Percentiles rank a stretch among this genome's conserved stretches.
phyloP scores from a whole-genome alignment of 2,113 vertebrate species.

The Ophiodon elongatus region DNA sequence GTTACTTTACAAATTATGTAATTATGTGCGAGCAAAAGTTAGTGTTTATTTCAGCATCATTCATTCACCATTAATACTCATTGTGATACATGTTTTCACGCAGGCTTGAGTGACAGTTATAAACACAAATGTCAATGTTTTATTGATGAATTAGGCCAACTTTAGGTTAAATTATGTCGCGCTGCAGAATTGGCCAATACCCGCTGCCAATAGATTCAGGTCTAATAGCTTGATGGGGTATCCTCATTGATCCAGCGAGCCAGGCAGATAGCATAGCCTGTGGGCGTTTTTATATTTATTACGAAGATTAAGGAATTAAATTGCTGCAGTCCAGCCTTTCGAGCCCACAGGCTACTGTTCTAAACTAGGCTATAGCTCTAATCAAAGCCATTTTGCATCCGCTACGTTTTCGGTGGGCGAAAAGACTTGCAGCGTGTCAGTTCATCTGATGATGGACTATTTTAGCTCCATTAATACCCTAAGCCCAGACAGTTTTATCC shows the following conservation, averaged over 20 bases:
- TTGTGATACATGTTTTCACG: not conserved
- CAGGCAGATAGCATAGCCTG: conserved; percentile 52
- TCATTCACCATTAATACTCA: not conserved
- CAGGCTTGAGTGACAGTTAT: conserved; percentile 9
- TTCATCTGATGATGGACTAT: conserved; percentile 69
- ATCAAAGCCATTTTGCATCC: conserved; percentile 56
- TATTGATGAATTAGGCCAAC: conserved; percentile 34
- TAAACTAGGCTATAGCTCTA: conserved; percentile 50
- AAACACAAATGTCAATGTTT: conserved; percentile 30
- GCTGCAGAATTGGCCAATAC: conserved; percentile 49
- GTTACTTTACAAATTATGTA: not conserved
- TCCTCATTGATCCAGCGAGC: conserved; percentile 59
- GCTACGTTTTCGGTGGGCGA: conserved; percentile 29
- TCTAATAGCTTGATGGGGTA: conserved; percentile 65
- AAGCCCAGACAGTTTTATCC: conserved; percentile 65
- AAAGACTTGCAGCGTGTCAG: conserved; percentile 44
- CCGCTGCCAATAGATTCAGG: conserved; percentile 47
- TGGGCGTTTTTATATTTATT: conserved; percentile 70
- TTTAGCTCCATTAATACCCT: conserved; percentile 70
- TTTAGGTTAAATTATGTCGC: conserved; percentile 48
- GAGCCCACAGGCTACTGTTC: conserved; percentile 35
- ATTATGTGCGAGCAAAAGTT: not conserved
- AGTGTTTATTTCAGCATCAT: not conserved
- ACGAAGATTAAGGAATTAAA: conserved; percentile 72
- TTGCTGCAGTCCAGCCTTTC: conserved; percentile 42